Evolutionary conservation across 2,888 invertebrate genomes (phyloP).

Genomic region (Malthinus flaveolus): DNA sequence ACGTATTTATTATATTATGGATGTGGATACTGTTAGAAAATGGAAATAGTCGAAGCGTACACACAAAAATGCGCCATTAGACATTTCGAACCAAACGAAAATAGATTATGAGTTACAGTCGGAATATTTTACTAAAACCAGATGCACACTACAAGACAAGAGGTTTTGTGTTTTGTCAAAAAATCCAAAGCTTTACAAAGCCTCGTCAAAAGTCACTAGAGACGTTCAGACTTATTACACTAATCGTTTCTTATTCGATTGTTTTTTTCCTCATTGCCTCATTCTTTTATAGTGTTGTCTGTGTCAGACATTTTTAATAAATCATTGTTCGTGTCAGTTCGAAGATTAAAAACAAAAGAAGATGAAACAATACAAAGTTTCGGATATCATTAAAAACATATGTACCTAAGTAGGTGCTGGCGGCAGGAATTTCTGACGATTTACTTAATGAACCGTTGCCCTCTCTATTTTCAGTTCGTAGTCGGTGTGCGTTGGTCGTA

Average conservation of each 20-base stretch:
- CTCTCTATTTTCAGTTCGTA: conserved; percentile 46
- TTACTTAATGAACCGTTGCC: conserved; percentile 49
- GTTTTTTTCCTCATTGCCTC: neutral
- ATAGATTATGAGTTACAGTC: conserved; percentile 32
- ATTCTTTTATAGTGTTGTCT: neutral
- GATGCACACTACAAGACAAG: conserved; percentile 34
- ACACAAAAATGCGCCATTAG: conserved; percentile 31
- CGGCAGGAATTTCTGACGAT: conserved; percentile 43
- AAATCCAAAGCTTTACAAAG: neutral
- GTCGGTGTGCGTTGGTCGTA: conserved; percentile 42
- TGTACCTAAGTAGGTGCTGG: conserved; percentile 37
- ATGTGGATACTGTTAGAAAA: no score
- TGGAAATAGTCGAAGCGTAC: neutral
- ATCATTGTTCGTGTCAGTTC: no score
- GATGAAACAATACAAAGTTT: neutral
- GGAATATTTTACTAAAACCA: conserved; percentile 30
- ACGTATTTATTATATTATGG: no score
- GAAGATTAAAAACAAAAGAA: neutral
- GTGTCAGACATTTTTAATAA: no score
- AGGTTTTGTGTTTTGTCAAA: conserved; percentile 18
- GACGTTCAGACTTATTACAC: neutral
- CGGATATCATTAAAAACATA: conserved; percentile 39
- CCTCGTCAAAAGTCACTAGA: neutral
- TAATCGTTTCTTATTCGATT: neutral
- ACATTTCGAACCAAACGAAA: conserved; percentile 31